Conservation (phyloP, 1,140 invertebrate species). For the Sweltsa coloradensis region DNA sequence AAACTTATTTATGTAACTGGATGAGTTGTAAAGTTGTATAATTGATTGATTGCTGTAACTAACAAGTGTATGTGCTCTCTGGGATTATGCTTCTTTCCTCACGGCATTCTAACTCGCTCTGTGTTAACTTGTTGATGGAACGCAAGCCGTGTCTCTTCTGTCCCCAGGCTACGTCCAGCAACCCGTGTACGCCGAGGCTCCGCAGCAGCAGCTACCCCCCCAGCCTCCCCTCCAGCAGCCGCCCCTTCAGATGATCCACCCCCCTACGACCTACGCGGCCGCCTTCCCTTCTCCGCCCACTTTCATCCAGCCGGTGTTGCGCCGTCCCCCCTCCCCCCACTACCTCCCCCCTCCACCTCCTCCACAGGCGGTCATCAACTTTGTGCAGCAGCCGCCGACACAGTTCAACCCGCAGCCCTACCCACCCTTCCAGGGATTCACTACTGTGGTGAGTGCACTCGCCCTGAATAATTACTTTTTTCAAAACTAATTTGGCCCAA, state of each 20-base stretch:
- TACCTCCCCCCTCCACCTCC: constrained; percentile 15
- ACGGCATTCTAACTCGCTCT: too few relatives aligned
- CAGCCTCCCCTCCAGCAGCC: constrained; percentile 9
- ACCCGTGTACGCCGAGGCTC: constrained; percentile 15
- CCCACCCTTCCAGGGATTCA: constrained; percentile 20
- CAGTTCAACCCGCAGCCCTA: constrained; percentile 19
- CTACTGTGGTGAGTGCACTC: constrained; percentile 18
- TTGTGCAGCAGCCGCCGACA: constrained; percentile 13
- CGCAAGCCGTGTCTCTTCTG: constrained; percentile 16
- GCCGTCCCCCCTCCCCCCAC: constrained; percentile 10
- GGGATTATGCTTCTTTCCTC: too few relatives aligned
- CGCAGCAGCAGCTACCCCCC: constrained; percentile 16
- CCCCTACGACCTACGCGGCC: constrained; percentile 13
- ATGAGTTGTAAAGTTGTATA: too few relatives aligned
- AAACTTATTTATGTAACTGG: too few relatives aligned
- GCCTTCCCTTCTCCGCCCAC: constrained; percentile 10
- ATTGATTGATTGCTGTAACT: too few relatives aligned
- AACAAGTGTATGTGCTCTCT: too few relatives aligned
- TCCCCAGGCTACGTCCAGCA: constrained; percentile 14
- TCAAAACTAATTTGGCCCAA: too few relatives aligned
- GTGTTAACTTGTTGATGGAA: too few relatives aligned
- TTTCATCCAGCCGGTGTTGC: too few relatives aligned
- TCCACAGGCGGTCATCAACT: constrained; percentile 19
- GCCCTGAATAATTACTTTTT: too few relatives aligned
- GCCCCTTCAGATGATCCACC: constrained; percentile 13